Conservation (phyloP, 1,140 invertebrate species). For the Alviniconcha marisindica region DNA sequence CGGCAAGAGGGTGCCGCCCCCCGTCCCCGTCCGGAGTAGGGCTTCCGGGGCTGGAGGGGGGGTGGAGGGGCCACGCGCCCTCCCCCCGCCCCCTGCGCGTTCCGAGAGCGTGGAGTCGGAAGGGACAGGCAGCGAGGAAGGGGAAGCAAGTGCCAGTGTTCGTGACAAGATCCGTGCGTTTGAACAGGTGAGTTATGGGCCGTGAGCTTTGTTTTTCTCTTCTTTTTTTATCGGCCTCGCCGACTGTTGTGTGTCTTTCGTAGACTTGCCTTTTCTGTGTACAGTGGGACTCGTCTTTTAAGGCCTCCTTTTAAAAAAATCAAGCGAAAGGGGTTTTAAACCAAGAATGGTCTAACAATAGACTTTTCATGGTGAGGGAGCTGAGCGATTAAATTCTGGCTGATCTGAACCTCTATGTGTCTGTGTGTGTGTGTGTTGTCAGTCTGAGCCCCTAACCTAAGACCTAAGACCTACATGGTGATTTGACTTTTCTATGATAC, state of each 20-base stretch:
- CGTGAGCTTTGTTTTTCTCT: too few relatives aligned
- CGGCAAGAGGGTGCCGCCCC: constrained; percentile 24
- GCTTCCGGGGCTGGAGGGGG: constrained; percentile 36
- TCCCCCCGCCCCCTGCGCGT: not conserved
- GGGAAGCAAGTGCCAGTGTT: constrained; percentile 40
- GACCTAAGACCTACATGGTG: too few relatives aligned
- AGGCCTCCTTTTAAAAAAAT: not conserved
- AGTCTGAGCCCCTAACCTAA: too few relatives aligned
- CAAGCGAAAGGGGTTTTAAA: too few relatives aligned
- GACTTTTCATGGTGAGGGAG: too few relatives aligned
- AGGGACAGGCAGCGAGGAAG: constrained; percentile 63
- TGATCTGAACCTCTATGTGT: too few relatives aligned
- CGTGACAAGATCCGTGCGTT: constrained; percentile 59
- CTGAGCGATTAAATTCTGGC: too few relatives aligned
- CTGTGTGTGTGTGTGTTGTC: too few relatives aligned
- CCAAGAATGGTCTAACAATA: too few relatives aligned
- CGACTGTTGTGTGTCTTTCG: not conserved
- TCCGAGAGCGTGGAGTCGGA: constrained; percentile 56
- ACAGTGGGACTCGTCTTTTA: too few relatives aligned
- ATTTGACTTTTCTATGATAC: too few relatives aligned
- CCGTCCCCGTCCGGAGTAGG: constrained; percentile 21
- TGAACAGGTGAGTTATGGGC: constrained; percentile 53
- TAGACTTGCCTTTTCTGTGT: not conserved
- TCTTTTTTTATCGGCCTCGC: not conserved
- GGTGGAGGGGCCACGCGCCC: constrained; percentile 22